Evolutionary conservation across 2,888 invertebrate species (phyloP).

Genomic region (Caenorhabditis doughertyi): DNA sequence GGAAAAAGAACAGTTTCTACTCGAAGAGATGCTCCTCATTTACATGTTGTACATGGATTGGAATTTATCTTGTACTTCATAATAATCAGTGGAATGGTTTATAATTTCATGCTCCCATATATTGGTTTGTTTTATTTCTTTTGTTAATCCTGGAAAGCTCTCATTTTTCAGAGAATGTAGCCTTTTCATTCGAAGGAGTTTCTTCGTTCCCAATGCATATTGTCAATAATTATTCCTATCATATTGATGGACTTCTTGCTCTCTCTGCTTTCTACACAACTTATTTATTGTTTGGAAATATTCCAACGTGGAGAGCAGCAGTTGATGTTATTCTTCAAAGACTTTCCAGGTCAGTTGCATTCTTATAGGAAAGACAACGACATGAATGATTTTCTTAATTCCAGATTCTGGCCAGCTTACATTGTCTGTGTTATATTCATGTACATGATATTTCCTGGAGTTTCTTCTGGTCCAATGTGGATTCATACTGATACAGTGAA

Average conservation of each 20-base stretch:
- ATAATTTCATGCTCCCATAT: slow-evolving; percentile 80
- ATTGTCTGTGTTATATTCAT: slow-evolving; percentile 77
- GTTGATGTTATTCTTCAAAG: slow-evolving; percentile 57
- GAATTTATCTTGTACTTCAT: slow-evolving; percentile 70
- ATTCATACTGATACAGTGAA: slow-evolving; percentile 77
- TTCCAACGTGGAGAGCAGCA: slow-evolving; percentile 34
- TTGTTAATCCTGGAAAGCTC: no score
- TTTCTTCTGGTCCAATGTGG: slow-evolving; percentile 82
- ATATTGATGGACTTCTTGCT: slow-evolving; percentile 76
- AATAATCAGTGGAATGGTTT: slow-evolving; percentile 77
- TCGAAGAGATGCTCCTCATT: slow-evolving; percentile 55
- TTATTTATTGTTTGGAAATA: slow-evolving; percentile 67
- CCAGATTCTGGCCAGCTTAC: slow-evolving; percentile 80
- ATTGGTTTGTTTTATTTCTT: slow-evolving; percentile 70
- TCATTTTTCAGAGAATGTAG: slow-evolving; percentile 46
- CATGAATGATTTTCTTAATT: slow-evolving; percentile 6
- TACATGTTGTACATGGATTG: slow-evolving; percentile 72
- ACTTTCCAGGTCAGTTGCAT: slow-evolving; percentile 55
- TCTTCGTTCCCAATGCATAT: slow-evolving; percentile 72
- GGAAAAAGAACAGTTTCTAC: slow-evolving; percentile 68
- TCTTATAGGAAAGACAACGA: background rate
- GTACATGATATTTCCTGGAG: slow-evolving; percentile 72
- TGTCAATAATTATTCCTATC: slow-evolving; percentile 75
- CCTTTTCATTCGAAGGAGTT: slow-evolving; percentile 78
- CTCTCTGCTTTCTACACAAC: slow-evolving; percentile 77